These are phyloP conservation scores for Takifugu bimaculatus DNA, from an alignment of 2,113 vertebrate species.

Conservation along the genomic window DNA sequence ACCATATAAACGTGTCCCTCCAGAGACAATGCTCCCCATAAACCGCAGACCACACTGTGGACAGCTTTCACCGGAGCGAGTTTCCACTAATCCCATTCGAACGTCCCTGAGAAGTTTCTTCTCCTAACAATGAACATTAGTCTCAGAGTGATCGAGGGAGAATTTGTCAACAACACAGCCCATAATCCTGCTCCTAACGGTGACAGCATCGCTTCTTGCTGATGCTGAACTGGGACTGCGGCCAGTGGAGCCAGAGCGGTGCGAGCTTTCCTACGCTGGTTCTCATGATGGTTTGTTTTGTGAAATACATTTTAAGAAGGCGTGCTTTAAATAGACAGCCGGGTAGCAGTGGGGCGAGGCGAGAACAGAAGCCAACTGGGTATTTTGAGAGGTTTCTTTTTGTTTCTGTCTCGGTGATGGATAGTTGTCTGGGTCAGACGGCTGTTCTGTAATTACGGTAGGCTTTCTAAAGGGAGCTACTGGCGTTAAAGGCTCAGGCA, in stretches of 20 bases:
- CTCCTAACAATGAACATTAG: no score
- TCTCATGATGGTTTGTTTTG: background rate
- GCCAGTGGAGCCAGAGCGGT: background rate
- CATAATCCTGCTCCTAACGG: background rate
- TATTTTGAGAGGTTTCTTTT: background rate
- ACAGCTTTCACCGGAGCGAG: conserved; percentile 16
- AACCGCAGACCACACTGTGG: conserved; percentile 33
- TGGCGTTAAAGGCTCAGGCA: background rate
- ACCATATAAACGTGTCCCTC: conserved; percentile 5
- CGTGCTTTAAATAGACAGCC: background rate
- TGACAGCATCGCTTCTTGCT: background rate
- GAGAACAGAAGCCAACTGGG: background rate
- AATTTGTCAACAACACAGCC: no score
- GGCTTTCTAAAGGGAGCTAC: conserved; percentile 1
- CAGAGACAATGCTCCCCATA: conserved; percentile 25
- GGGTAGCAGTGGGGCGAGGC: background rate
- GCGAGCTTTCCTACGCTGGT: background rate
- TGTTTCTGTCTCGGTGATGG: conserved; percentile 4
- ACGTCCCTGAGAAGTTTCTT: background rate
- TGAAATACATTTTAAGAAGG: background rate
- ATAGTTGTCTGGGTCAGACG: background rate
- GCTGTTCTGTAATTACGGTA: background rate
- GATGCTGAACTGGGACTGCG: background rate
- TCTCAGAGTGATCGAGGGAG: no score
- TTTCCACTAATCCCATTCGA: conserved; percentile 1